Percentiles rank a stretch among this genome's conserved stretches.
phyloP scores from a whole-genome alignment of 2,113 vertebrate genomes.

The Paradisaea rubra region DNA sequence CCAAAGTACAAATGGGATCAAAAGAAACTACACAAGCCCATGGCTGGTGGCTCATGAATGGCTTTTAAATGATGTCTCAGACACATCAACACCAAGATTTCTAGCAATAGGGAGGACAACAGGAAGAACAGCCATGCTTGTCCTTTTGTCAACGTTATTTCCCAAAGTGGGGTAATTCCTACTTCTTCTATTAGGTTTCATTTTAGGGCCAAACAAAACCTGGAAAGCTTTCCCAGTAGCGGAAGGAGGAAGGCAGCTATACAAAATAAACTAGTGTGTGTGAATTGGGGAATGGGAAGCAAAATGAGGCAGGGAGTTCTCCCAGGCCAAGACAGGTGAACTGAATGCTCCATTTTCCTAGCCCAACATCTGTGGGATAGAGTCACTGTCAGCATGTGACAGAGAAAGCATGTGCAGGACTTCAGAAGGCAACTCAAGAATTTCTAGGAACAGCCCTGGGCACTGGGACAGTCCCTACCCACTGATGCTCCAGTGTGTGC shows the following conservation, averaged over 20 bases:
- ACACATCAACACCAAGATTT: accelerated
- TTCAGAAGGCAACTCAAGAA: neutral
- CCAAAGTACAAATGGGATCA: neutral
- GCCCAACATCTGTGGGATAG: too few species aligned
- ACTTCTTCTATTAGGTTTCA: neutral
- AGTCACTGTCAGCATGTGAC: neutral
- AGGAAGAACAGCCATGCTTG: neutral
- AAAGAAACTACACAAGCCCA: neutral
- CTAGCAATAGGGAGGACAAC: neutral
- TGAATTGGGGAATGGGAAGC: neutral
- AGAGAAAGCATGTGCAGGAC: neutral
- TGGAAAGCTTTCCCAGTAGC: neutral
- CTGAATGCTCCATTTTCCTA: neutral
- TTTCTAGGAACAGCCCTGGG: neutral
- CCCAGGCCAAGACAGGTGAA: neutral
- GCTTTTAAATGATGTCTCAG: neutral
- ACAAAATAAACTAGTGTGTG: neutral
- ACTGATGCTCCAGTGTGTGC: neutral
- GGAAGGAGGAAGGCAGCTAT: neutral
- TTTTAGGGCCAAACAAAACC: neutral
- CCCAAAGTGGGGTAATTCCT: neutral
- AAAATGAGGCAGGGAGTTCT: neutral
- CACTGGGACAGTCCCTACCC: neutral
- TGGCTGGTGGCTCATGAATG: neutral
- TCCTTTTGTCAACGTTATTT: neutral